These are phyloP conservation scores for Arctocebus calabarensis DNA, from an alignment of 2,797 vertebrate species.

Conservation along the genomic window DNA sequence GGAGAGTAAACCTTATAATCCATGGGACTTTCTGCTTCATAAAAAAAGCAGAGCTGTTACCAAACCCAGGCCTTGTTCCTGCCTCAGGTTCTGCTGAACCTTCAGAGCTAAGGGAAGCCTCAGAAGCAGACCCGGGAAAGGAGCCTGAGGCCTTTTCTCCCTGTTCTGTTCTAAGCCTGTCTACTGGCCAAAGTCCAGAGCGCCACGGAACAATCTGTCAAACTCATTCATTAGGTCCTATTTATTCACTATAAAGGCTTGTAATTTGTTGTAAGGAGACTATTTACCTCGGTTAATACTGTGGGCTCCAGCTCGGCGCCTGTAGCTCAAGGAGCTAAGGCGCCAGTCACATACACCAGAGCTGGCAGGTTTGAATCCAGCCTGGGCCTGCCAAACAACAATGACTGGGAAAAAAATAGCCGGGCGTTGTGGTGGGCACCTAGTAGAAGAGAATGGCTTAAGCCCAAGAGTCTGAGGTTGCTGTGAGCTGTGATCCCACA, in stretches of 20 bases:
- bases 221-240: slow-evolving; percentile 23
- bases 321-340: no score
- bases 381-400: no score
- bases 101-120: neutral
- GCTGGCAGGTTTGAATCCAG: no score
- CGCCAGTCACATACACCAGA: no score
- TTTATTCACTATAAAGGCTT: slow-evolving; percentile 47
- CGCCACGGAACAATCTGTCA: slow-evolving; percentile 3
- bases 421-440: no score
- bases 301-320: neutral
- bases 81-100: neutral
- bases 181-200: slow-evolving; percentile 11
- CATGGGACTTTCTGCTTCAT: neutral
- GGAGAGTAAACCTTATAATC: neutral
- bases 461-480: no score
- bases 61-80: neutral
- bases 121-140: neutral
- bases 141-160: neutral
- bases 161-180: neutral
- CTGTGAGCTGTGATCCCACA: no score
- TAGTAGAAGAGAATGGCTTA: no score
- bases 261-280: slow-evolving; percentile 42
- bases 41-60: neutral
- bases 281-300: slow-evolving; percentile 42
- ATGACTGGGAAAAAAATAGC: no score